Evolutionary conservation across 2,797 vertebrate species (phyloP).

Genomic region (Melanogrammus aeglefinus): DNA sequence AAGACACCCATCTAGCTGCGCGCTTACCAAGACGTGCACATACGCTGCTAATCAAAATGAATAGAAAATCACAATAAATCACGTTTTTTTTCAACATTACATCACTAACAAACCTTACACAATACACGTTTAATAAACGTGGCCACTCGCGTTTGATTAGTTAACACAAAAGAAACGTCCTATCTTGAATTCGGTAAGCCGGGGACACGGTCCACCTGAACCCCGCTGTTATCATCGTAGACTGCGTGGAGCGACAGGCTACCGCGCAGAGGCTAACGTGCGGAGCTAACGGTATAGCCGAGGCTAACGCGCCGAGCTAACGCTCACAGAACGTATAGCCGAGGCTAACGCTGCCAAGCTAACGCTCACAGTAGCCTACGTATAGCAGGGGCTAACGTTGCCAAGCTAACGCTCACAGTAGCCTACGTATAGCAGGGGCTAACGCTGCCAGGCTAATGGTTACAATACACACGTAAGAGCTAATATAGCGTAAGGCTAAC

Average conservation of each 20-base stretch:
- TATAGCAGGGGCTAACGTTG: neutral
- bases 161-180: neutral
- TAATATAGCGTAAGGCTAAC: neutral
- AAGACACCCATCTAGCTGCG: neutral
- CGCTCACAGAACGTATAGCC: neutral
- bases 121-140: neutral
- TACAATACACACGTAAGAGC: neutral
- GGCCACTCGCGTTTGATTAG: neutral
- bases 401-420: neutral
- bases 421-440: neutral
- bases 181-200: neutral
- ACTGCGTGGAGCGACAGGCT: neutral
- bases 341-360: neutral
- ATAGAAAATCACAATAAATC: neutral
- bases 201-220: neutral
- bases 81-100: neutral
- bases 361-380: neutral
- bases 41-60: neutral
- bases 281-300: neutral
- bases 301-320: constrained; percentile 6
- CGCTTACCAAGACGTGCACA: neutral
- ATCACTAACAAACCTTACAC: neutral
- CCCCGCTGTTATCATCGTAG: neutral
- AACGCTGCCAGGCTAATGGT: neutral
- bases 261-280: neutral